Evolutionary conservation across 2,113 vertebrate genomes (phyloP), one percentile per base, ranked within the genome.

Genomic region (Gobius niger): DNA sequence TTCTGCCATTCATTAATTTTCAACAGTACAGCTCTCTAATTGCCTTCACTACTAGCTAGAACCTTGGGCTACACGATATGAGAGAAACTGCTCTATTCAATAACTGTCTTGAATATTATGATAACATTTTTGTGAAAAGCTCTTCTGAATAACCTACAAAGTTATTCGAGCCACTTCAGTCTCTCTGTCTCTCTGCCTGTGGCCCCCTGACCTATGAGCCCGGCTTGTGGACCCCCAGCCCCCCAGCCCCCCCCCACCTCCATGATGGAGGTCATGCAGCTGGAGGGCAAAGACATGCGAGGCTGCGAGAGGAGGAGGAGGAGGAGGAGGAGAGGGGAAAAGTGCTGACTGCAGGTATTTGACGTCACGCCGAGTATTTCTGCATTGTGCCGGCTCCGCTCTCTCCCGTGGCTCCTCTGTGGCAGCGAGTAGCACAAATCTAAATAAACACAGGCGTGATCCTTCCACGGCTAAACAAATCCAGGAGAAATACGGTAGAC

Each of bases 231-330:
- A n/a, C n/a, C n/a, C n/a, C n/a, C n/a, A n/a, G n/a, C n/a, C n/a
- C 78, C 6, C 2, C 24, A n/a, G 19, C 44, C 52, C 72, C 54
- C 40, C 44, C 69, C 68, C 18, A 41, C 18, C 5, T 19, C 77
- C 71, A 66, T 52, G 50, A 79, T 78, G 78, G 84, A 88, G 88
- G 88, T 89, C 80, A 87, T 81, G 80, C 84, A 87, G 83, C 82
- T 90, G 83, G 63, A 81, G 76, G 56, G 70, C 44, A 19, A 63
- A 69, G 60, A 74, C 24, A 12, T 70, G 61, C 16, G 66, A 53
- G n/a, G n/a, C n/a, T n/a, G n/a, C n/a, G n/a, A n/a, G n/a, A n/a
- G 19, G 65, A 68, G 63, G 60, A 73, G 65, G 63, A 56, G 49
- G 63, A 70, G 66, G 69, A 57, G 75, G 57, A 61, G 63, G 69